Evolutionary conservation across 2,888 invertebrate genomes (phyloP), one percentile per base, ranked within the genome.

Genomic region (Notocelia uddmanniana): DNA sequence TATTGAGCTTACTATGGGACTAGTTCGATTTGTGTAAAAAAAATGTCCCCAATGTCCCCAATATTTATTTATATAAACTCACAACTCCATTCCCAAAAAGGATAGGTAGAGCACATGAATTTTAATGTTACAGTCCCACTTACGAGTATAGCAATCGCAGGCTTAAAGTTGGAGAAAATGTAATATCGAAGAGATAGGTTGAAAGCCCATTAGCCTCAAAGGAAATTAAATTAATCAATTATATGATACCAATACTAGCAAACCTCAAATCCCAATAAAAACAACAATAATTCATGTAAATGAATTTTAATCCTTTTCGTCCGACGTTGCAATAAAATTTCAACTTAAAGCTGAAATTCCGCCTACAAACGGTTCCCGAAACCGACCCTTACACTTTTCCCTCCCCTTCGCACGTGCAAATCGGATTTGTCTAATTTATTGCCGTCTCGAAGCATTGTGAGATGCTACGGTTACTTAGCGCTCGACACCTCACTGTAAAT

Each of bases 351-450:
- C 66, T 60, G 31, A 60, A 71, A 48, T 52, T n/a, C 58, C 54
- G 23, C 60, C 41, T n/a, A 54, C 64, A 11, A 58, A 48, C 26
- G 10, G 50, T 31, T n/a, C 41, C 60, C 55, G 45, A 62, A 62
- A 54, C 26, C 63, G 21, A 50, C 63, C 58, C 50, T 58, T 64
- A 81, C 85, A 85, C 83, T 85, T 83, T 77, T 78, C 79, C 81
- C 37, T 52, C 52, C 50, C 64, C 81, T 84, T 81, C 82, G 87
- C 87, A 90, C 90, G 92, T 90, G 90, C 87, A 91, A 91, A 93
- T 93, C 91, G 89, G 92, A 91, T 93, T 92, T 91, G 90, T 91
- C 85, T 91, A 93, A 93, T 93, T 93, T 93, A 93, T 92, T 88
- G 88, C 88, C 85, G 86, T 87, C 85, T 85, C 78, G 80, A 85